These are phyloP conservation scores for Deroptyus accipitrinus DNA, from an alignment of 2,113 vertebrate genomes.

Conservation along the genomic window DNA sequence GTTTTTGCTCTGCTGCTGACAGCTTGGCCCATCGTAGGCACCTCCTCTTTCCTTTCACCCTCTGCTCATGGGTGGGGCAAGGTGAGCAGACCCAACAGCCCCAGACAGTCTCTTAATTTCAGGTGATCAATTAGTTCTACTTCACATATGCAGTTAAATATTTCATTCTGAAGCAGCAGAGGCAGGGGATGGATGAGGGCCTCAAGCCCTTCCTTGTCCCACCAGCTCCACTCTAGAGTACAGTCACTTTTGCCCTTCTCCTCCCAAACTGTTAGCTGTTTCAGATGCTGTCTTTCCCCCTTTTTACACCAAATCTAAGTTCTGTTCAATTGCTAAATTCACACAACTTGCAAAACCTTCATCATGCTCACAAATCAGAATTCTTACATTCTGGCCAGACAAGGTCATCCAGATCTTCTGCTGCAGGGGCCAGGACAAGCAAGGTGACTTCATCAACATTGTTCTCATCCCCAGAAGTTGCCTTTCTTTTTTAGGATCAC, in stretches of 20 bases:
- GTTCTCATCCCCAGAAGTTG: not conserved
- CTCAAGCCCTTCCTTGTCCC: not conserved
- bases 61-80: not conserved
- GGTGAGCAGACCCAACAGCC: not conserved
- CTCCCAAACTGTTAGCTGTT: not conserved
- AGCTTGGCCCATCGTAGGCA: rapidly evolving
- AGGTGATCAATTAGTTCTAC: not conserved
- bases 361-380: not conserved
- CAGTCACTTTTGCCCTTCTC: not conserved
- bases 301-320: not conserved
- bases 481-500: not conserved
- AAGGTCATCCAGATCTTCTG: not conserved
- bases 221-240: not conserved
- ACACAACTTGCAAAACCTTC: not conserved
- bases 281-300: not conserved
- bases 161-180: not conserved
- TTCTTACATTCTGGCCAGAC: not conserved
- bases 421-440: not conserved
- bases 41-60: not conserved
- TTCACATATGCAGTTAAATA: not conserved
- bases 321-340: not conserved
- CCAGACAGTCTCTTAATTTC: not conserved
- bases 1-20: not conserved
- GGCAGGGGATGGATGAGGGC: not conserved
- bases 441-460: not conserved